phyloP scores from a whole-genome alignment of 2,888 invertebrate genomes.

The Thymelicus acteon region DNA sequence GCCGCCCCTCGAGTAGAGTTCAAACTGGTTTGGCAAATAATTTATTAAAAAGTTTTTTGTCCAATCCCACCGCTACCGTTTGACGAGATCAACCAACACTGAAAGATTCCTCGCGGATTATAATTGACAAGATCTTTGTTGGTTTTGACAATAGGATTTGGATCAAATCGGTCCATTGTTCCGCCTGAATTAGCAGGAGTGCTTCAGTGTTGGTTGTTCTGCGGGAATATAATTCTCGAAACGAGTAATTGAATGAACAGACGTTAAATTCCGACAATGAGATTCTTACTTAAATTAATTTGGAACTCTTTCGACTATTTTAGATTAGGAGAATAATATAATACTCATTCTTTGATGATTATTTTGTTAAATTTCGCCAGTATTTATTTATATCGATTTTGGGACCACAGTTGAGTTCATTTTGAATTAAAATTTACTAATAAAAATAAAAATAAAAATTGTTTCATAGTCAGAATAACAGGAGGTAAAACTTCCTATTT shows the following conservation, averaged over 20 bases:
- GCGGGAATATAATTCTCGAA: slow-evolving; percentile 62
- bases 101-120: slow-evolving; percentile 78
- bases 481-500: no score
- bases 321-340: slow-evolving; percentile 61
- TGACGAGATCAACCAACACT: slow-evolving; percentile 69
- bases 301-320: slow-evolving; percentile 61
- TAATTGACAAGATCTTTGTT: slow-evolving; percentile 85
- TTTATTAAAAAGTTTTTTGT: slow-evolving; percentile 68
- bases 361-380: slow-evolving; percentile 3
- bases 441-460: no score
- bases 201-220: slow-evolving; percentile 52
- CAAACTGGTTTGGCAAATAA: slow-evolving; percentile 82
- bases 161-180: slow-evolving; percentile 75
- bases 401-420: not conserved
- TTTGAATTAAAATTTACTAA: not conserved
- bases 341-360: slow-evolving; percentile 41
- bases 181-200: slow-evolving; percentile 71
- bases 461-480: no score
- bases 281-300: slow-evolving; percentile 70
- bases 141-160: slow-evolving; percentile 72
- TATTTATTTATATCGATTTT: slow-evolving; percentile 21
- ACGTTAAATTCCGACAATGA: slow-evolving; percentile 58
- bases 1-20: slow-evolving; percentile 79
- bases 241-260: slow-evolving; percentile 67
- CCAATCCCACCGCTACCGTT: slow-evolving; percentile 73